These are phyloP conservation scores for Drepana arcuata DNA, from an alignment of 1,140 invertebrate genomes.

Conservation along the genomic window DNA sequence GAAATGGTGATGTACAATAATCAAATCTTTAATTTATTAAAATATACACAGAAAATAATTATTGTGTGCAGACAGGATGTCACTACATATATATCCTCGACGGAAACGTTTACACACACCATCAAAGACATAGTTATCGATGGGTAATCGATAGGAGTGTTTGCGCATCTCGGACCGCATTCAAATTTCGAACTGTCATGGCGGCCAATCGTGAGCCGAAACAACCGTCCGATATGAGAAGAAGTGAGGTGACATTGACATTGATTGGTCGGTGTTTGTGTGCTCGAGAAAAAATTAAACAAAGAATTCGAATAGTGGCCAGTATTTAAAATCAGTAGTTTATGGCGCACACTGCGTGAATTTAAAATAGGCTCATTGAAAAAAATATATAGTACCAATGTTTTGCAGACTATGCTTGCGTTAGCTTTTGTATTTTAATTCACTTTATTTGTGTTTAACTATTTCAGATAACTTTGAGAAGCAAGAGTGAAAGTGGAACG, in stretches of 20 bases:
- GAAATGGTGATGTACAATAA: too few species aligned
- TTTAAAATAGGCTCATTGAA: too few species aligned
- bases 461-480: too few species aligned
- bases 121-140: conserved; percentile 35
- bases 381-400: too few species aligned
- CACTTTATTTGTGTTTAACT: too few species aligned
- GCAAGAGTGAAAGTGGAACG: too few species aligned
- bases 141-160: conserved; percentile 48
- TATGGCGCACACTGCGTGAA: too few species aligned
- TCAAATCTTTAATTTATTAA: conserved; percentile 19
- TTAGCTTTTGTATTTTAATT: too few species aligned
- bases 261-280: conserved; percentile 32
- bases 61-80: conserved; percentile 27
- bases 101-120: conserved; percentile 41
- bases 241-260: conserved; percentile 44
- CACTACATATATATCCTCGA: conserved; percentile 31
- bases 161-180: conserved; percentile 61
- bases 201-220: conserved; percentile 41
- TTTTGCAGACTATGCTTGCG: too few species aligned
- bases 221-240: conserved; percentile 23
- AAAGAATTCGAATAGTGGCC: conserved; percentile 6
- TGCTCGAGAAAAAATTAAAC: conserved; percentile 22
- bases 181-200: conserved; percentile 64
- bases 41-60: conserved; percentile 12
- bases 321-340: too few species aligned